These are phyloP conservation scores for Cheumatopsyche charites DNA, from an alignment of 1,140 invertebrate genomes.

Conservation along the genomic window DNA sequence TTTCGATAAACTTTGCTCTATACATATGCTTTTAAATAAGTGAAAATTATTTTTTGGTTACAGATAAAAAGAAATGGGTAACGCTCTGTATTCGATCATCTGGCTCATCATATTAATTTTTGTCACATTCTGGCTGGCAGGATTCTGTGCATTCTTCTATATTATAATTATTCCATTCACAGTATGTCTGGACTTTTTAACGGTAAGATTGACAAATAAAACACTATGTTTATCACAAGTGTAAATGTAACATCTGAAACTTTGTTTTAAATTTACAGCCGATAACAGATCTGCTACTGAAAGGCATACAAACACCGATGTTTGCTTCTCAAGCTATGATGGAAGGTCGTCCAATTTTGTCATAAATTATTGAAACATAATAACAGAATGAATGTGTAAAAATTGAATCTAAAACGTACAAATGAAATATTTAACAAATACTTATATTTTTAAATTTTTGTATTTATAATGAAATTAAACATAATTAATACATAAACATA, in stretches of 20 bases:
- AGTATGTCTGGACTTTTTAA: conserved; percentile 68
- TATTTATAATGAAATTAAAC: conserved; percentile 14
- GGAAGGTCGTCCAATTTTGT: conserved; percentile 5
- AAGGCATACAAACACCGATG: conserved; percentile 71
- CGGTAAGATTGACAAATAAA: conserved; percentile 53
- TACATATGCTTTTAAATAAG: no score
- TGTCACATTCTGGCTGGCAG: conserved; percentile 73
- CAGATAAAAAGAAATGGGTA: conserved; percentile 52
- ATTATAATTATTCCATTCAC: conserved; percentile 74
- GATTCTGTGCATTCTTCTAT: conserved; percentile 75
- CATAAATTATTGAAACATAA: neutral
- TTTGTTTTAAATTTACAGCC: conserved; percentile 60
- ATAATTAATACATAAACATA: neutral
- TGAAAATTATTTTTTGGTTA: neutral
- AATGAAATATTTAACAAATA: conserved; percentile 16
- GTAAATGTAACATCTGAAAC: no score
- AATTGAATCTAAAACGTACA: conserved; percentile 2
- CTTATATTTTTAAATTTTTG: neutral
- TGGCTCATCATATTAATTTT: conserved; percentile 82
- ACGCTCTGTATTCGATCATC: conserved; percentile 70
- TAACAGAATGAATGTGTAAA: neutral
- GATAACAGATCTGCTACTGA: conserved; percentile 69
- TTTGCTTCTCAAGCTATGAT: conserved; percentile 38
- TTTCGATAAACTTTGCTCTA: no score
- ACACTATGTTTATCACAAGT: no score